Evolutionary conservation across 2,113 vertebrate species (phyloP).

Genomic region (Macquaria ambigua): DNA sequence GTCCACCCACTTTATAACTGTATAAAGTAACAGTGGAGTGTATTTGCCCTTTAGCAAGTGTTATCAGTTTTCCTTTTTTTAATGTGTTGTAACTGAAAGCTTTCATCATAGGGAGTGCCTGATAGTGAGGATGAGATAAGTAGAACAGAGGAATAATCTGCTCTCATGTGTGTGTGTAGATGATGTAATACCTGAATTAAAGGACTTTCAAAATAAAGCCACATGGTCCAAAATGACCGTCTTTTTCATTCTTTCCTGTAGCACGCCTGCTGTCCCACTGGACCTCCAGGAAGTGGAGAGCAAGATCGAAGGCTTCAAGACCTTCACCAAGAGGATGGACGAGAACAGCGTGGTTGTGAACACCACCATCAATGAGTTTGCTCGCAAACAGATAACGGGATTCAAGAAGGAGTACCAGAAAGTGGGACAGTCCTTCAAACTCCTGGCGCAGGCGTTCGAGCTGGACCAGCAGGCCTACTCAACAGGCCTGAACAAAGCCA

Average conservation of each 20-base stretch:
- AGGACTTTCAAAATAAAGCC: not conserved
- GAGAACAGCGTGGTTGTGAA: constrained; percentile 94
- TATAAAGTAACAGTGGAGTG: not conserved
- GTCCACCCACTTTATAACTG: not conserved
- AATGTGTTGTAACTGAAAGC: not conserved
- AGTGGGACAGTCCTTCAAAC: constrained; percentile 93
- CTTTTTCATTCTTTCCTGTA: constrained; percentile 79
- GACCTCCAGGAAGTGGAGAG: constrained; percentile 96
- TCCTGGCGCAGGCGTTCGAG: constrained; percentile 94
- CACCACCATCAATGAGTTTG: constrained; percentile 93
- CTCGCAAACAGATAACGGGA: constrained; percentile 93
- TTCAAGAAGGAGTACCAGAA: constrained; percentile 99
- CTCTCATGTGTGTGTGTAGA: not conserved
- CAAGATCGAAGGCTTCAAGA: constrained; percentile 94
- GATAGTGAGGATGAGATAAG: constrained; percentile 46
- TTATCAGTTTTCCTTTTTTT: constrained; percentile 35
- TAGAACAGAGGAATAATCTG: not conserved
- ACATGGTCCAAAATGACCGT: not conserved
- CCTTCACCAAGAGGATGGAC: constrained; percentile 96
- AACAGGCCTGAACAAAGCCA: constrained; percentile 91
- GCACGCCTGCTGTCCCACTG: constrained; percentile 88
- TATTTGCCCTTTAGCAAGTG: constrained; percentile 21
- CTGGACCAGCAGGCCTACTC: constrained; percentile 96
- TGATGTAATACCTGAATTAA: constrained; percentile 16
- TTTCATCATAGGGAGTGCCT: constrained; percentile 29